Evolutionary conservation across 2,113 vertebrate species (phyloP).

Genomic region (Ictalurus punctatus): DNA sequence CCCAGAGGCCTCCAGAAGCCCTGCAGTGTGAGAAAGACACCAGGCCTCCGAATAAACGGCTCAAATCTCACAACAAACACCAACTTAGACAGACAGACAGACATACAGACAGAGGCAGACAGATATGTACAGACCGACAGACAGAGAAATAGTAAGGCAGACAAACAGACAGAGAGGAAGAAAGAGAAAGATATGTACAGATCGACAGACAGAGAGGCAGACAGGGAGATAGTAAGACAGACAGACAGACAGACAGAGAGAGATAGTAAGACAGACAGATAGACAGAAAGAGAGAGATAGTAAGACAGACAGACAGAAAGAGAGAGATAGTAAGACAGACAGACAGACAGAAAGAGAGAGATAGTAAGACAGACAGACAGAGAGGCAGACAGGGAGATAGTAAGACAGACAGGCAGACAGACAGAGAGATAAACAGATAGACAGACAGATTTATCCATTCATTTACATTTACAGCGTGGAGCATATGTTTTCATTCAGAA

Average conservation of each 20-base stretch:
- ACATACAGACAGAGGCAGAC: not conserved
- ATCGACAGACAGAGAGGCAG: not conserved
- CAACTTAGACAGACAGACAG: not conserved
- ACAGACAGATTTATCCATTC: not conserved
- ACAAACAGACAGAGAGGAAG: not conserved
- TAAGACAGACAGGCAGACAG: not conserved
- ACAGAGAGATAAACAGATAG: not conserved
- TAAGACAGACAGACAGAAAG: not conserved
- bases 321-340: not conserved
- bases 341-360: no score
- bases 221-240: not conserved
- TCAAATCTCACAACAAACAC: constrained; percentile 24
- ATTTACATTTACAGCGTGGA: not conserved
- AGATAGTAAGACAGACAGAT: no score
- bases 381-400: no score
- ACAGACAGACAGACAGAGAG: not conserved
- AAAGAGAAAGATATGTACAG: not conserved
- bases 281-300: not conserved
- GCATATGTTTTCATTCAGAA: not conserved
- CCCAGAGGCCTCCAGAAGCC: constrained; percentile 9
- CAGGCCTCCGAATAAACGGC: constrained; percentile 14
- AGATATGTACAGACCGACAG: not conserved
- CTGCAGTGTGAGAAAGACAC: constrained; percentile 39
- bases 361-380: not conserved
- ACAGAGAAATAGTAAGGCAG: not conserved